Evolutionary conservation across 2,797 vertebrate species (phyloP), one percentile per base, ranked within the genome.

Genomic region (Sarcoramphus papa): DNA sequence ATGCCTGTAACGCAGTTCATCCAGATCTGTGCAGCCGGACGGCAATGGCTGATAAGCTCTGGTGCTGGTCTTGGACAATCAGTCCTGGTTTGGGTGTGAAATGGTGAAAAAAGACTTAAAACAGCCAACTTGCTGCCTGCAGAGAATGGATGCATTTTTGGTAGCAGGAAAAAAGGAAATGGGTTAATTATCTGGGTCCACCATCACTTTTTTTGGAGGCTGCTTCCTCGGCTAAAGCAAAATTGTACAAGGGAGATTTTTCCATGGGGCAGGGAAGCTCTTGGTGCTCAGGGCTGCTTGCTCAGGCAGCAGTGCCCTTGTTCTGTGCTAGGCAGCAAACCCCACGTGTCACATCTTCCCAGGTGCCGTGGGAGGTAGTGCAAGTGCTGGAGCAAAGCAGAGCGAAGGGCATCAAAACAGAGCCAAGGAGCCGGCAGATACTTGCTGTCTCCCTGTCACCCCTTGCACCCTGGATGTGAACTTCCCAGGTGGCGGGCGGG

Each of bases 101-200:
- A 50, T 1, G 3, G 16, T 75, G 53, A 78, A 74, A 88, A 90
- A 77, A 43, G 13, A 21, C 40, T 62, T 54, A 59, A 89, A 95
- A 12, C 19, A 97, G 92, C 56, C 93, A 94, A 73, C 80, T 82
- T 94, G 70, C 60, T 95, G 68, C 74, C 83, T 95, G 88, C 64
- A 95, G 87, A 96, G 74, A 94, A 92, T 33, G n/a, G 86, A n/a
- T 89, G 85, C 21, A 35, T 67, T 92, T 94, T 48, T 90, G 48
- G 48, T 73, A 72, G 69, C 9, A 14, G 72, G 45, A 56, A 69
- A 53, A 77, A 56, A 88, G 28, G 57, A 86, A 82, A 57, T 2
- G 9, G 37, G 15, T 75, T 76, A 37, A 50, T 76, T 75, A 41
- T 73, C 62, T 45, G 3, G 1, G 74, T 57, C 85, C 74, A 62